Percentiles rank a stretch among this genome's conserved stretches.
These are phyloP conservation scores for Limonius californicus DNA, from an alignment of 1,140 invertebrate species.

Conservation along the genomic window DNA sequence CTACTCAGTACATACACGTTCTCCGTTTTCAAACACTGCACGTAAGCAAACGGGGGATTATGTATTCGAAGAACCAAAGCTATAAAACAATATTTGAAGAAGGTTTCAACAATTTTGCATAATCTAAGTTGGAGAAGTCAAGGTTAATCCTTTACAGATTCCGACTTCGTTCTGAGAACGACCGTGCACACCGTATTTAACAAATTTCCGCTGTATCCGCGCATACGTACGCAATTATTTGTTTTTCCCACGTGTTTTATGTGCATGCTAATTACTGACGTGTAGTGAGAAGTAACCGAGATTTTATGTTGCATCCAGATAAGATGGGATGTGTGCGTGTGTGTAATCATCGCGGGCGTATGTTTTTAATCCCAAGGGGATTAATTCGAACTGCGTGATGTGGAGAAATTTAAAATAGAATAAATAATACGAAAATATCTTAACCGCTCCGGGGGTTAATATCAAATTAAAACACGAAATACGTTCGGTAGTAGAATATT, in stretches of 20 bases:
- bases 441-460: conserved; percentile 16
- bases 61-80: too few relatives aligned
- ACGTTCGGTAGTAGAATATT: conserved; percentile 14
- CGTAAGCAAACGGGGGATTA: too few relatives aligned
- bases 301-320: neutral
- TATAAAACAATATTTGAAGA: too few relatives aligned
- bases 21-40: too few relatives aligned
- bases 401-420: conserved; percentile 25
- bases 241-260: neutral
- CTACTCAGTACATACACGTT: too few relatives aligned
- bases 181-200: neutral
- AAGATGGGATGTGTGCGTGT: conserved; percentile 18
- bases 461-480: conserved; percentile 24
- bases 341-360: conserved; percentile 20
- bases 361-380: conserved; percentile 22
- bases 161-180: neutral
- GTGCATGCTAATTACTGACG: neutral
- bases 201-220: neutral
- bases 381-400: conserved; percentile 25
- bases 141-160: neutral
- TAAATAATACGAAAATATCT: conserved; percentile 16
- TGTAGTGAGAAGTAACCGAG: too few relatives aligned
- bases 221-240: neutral
- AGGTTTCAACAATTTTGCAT: too few relatives aligned
- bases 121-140: too few relatives aligned